These are phyloP conservation scores for Diorhabda carinulata DNA, from an alignment of 1,140 invertebrate genomes.

Conservation along the genomic window DNA sequence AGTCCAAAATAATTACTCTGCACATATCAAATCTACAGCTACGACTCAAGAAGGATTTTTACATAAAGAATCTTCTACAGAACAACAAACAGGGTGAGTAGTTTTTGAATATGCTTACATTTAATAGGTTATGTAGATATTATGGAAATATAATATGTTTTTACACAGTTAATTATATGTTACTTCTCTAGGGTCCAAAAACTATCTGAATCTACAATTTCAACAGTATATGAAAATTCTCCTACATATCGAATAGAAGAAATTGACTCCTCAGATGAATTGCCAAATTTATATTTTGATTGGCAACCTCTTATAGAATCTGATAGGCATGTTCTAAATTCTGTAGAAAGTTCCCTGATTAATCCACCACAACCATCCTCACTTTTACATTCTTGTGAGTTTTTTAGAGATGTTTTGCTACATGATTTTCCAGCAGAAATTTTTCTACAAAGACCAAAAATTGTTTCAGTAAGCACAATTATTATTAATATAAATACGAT, in stretches of 20 bases:
- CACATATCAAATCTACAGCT: slow-evolving; percentile 33
- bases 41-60: slow-evolving; percentile 38
- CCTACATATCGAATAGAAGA: slow-evolving; percentile 21
- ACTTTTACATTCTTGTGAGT: slow-evolving; percentile 52
- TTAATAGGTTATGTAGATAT: too few relatives aligned
- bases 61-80: slow-evolving; percentile 25
- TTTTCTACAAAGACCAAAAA: slow-evolving; percentile 62
- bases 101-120: not conserved
- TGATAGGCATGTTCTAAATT: slow-evolving; percentile 42
- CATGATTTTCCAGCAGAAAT: slow-evolving; percentile 67
- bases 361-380: slow-evolving; percentile 33
- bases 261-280: not conserved
- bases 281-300: slow-evolving; percentile 24
- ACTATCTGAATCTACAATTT: not conserved
- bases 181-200: not conserved
- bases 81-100: slow-evolving; percentile 31
- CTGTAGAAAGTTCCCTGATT: slow-evolving; percentile 40
- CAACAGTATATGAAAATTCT: slow-evolving; percentile 1
- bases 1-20: not conserved
- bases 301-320: slow-evolving; percentile 44
- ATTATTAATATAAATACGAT: not conserved
- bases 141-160: too few relatives aligned
- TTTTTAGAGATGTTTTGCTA: slow-evolving; percentile 62
- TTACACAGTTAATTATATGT: not conserved
- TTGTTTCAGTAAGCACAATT: slow-evolving; percentile 52